Conservation (phyloP, 2,797 vertebrate genomes). For the Acrossocheilus wenchowensis region DNA sequence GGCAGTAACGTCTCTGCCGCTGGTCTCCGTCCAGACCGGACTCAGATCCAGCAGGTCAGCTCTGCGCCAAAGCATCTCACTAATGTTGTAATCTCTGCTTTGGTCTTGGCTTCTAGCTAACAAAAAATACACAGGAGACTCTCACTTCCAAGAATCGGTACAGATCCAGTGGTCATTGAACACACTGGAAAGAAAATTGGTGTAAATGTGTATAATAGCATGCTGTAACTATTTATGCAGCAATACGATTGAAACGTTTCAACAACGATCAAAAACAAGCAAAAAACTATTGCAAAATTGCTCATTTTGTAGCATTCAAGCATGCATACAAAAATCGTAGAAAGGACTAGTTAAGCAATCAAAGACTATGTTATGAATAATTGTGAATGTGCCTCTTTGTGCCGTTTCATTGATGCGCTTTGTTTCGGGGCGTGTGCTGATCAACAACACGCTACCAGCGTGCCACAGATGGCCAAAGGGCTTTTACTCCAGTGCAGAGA, state of each 20-base stretch:
- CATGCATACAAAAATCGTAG: no score
- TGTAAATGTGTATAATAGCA: neutral
- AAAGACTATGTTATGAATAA: neutral
- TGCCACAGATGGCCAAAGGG: conserved; percentile 60
- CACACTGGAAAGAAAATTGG: neutral
- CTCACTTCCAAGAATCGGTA: neutral
- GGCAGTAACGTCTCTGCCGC: neutral
- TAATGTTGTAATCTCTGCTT: conserved; percentile 27
- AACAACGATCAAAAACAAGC: neutral
- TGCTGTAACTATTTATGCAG: neutral
- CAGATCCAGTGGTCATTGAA: neutral
- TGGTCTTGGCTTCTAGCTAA: conserved; percentile 21
- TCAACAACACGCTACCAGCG: neutral
- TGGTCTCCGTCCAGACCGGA: neutral
- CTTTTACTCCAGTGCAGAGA: neutral
- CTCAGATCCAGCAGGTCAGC: conserved; percentile 2
- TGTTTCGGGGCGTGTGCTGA: neutral
- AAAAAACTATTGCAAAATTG: neutral
- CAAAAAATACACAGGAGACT: neutral
- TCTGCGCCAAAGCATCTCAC: neutral
- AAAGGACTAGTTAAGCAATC: neutral
- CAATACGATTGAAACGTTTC: neutral
- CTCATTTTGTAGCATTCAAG: neutral
- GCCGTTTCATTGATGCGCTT: neutral
- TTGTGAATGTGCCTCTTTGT: neutral